A percentile compares a stretch with the other conserved stretches of the same genome.
phyloP scores from a whole-genome alignment of 2,113 vertebrate species.

The Mixornis gularis region DNA sequence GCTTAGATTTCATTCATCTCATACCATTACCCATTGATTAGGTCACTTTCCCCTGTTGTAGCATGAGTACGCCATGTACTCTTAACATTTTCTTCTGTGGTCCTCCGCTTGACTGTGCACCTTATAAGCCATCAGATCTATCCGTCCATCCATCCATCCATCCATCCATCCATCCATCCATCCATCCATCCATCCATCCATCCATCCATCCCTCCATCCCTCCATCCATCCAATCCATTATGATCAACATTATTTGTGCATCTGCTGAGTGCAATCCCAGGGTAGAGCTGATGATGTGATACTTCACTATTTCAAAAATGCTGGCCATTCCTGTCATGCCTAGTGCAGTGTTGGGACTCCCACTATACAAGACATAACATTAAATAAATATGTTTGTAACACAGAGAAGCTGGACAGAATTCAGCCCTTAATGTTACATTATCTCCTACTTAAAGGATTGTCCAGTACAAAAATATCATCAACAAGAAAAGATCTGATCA shows the following conservation, averaged over 20 bases:
- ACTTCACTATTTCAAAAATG: background rate
- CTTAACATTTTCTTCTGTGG: background rate
- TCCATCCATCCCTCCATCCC: background rate
- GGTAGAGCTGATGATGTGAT: background rate
- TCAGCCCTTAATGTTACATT: background rate
- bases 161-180: background rate
- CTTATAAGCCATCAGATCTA: background rate
- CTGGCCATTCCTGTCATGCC: background rate
- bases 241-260: background rate
- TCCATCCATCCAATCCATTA: background rate
- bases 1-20: background rate
- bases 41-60: fast-evolving
- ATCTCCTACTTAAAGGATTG: background rate
- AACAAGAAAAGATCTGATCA: background rate
- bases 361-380: background rate
- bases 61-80: too few relatives aligned
- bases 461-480: background rate
- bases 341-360: background rate
- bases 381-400: background rate
- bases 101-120: fast-evolving
- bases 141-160: background rate
- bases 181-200: too few relatives aligned
- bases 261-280: background rate
- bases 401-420: background rate
- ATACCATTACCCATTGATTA: background rate